Conservation (phyloP, 2,888 invertebrate species). For the Acanthosepion esculentum region DNA sequence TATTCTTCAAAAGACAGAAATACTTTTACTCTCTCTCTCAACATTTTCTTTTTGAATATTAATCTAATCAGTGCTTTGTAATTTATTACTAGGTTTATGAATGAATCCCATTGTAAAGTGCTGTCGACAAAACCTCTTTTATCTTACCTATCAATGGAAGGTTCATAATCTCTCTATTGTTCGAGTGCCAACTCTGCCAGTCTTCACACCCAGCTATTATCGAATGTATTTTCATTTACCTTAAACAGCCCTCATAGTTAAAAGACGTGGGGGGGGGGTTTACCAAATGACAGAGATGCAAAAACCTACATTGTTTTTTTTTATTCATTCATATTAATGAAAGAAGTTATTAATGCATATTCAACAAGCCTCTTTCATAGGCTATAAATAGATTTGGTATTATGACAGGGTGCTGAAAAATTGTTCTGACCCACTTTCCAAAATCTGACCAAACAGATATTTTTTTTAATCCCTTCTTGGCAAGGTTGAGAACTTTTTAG, state of each 20-base stretch:
- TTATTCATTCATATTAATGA: not conserved
- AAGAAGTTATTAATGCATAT: not conserved
- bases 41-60: too few species aligned
- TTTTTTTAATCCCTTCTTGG: too few species aligned
- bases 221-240: not conserved
- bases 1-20: not conserved
- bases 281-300: not conserved
- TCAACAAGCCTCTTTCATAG: not conserved
- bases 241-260: not conserved
- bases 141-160: not conserved
- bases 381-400: not conserved
- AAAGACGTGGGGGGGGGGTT: not conserved
- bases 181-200: not conserved
- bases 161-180: not conserved
- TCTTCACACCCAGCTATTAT: constrained; percentile 18
- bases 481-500: too few species aligned
- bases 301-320: not conserved
- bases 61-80: not conserved
- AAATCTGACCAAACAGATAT: too few species aligned
- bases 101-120: not conserved
- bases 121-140: not conserved
- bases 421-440: too few species aligned
- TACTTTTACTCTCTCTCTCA: not conserved
- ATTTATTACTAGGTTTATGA: not conserved
- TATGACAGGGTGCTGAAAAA: not conserved